A percentile compares a stretch with the other conserved stretches of the same genome.
Conservation (phyloP, 2,113 vertebrate species). For the Fregetta grallaria region DNA sequence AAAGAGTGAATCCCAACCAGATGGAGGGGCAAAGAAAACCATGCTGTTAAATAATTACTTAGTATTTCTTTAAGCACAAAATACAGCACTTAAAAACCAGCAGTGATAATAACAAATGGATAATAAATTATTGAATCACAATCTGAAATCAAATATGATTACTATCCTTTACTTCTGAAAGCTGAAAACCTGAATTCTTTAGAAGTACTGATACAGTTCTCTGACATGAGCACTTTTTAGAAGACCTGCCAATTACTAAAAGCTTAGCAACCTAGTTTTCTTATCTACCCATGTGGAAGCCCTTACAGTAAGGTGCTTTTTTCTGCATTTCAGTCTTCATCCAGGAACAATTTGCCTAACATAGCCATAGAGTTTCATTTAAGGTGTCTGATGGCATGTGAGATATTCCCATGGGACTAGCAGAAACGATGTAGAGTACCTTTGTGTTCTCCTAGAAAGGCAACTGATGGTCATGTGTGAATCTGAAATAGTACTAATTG, state of each 20-base stretch:
- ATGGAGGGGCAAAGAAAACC: neutral
- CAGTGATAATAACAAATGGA: neutral
- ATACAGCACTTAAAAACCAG: neutral
- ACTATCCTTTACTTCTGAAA: neutral
- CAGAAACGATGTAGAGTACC: neutral
- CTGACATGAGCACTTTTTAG: neutral
- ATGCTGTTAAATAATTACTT: neutral
- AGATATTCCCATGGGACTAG: neutral
- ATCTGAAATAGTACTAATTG: neutral
- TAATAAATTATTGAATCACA: neutral
- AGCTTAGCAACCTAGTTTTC: neutral
- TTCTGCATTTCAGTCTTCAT: neutral
- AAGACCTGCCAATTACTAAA: neutral
- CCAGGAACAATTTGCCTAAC: neutral
- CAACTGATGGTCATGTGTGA: neutral
- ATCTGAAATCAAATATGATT: neutral
- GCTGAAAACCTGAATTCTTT: neutral
- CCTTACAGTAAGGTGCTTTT: neutral
- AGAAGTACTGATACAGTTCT: neutral
- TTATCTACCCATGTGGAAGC: neutral
- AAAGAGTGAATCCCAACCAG: neutral
- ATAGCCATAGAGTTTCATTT: neutral
- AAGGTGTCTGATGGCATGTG: neutral
- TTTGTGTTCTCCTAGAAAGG: neutral
- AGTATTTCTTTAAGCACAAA: neutral